These are phyloP conservation scores for Chitala chitala DNA, from an alignment of 2,113 vertebrate genomes.

Conservation along the genomic window DNA sequence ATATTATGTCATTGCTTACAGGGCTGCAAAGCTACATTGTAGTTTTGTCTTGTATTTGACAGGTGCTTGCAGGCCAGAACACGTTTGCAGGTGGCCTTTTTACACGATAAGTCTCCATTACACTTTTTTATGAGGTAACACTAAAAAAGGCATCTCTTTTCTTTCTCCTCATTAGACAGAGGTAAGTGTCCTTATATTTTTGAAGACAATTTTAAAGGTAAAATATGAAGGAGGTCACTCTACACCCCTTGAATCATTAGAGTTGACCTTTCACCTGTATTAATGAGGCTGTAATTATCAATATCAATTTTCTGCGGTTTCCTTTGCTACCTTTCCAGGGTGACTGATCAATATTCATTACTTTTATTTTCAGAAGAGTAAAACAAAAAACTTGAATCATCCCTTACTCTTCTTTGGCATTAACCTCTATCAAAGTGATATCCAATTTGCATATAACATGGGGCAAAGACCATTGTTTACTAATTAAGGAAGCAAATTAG, in stretches of 20 bases:
- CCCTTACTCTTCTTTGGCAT: conserved; percentile 13
- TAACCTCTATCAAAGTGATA: conserved; percentile 23
- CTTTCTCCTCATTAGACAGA: too few species aligned
- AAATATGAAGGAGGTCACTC: too few species aligned
- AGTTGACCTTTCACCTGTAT: neutral
- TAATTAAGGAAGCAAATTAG: conserved; percentile 31
- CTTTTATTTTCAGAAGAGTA: neutral
- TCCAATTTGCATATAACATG: conserved; percentile 26
- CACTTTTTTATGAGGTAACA: too few species aligned
- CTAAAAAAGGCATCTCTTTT: too few species aligned
- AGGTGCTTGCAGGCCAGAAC: too few species aligned
- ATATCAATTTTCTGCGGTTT: neutral
- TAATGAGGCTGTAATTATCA: neutral
- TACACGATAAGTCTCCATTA: too few species aligned
- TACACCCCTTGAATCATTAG: neutral
- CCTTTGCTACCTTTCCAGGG: neutral
- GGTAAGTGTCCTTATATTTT: too few species aligned
- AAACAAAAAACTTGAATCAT: conserved; percentile 11
- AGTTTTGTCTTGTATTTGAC: too few species aligned
- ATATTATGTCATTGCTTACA: too few species aligned
- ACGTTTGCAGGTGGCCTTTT: too few species aligned
- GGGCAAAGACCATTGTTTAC: conserved; percentile 27
- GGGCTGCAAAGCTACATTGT: too few species aligned
- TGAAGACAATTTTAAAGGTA: too few species aligned
- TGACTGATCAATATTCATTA: conserved; percentile 21